Conservation (phyloP, 2,888 invertebrate species). For the Boloria euphrosyne region DNA sequence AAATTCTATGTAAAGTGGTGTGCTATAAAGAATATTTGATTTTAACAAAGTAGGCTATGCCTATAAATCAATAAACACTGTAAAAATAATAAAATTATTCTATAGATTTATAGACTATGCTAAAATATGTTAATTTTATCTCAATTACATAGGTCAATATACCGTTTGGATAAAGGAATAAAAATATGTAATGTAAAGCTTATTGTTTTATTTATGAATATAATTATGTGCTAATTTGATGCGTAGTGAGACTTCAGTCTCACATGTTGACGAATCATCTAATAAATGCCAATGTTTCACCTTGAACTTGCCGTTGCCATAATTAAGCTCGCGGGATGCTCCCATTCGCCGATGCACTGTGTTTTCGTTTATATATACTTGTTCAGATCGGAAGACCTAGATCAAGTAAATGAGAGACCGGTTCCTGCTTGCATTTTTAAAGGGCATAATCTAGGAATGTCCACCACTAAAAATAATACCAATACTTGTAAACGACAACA, state of each 20-base stretch:
- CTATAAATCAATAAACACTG: no score
- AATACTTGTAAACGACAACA: constrained; percentile 26
- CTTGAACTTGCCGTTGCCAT: constrained; percentile 70
- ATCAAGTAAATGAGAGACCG: constrained; percentile 63
- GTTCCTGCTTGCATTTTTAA: constrained; percentile 61
- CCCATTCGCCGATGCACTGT: constrained; percentile 50
- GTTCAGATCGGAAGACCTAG: constrained; percentile 50
- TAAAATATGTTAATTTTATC: no score
- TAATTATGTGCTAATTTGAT: constrained; percentile 29
- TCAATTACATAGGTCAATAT: not conserved
- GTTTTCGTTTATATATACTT: constrained; percentile 50
- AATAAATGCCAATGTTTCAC: constrained; percentile 78
- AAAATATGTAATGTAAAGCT: constrained; percentile 6
- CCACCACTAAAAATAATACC: constrained; percentile 46
- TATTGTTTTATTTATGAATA: constrained; percentile 27
- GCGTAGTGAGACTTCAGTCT: constrained; percentile 35
- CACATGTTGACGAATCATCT: constrained; percentile 69
- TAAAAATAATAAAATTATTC: no score
- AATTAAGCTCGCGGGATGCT: constrained; percentile 62
- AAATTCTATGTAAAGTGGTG: no score
- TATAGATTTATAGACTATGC: no score
- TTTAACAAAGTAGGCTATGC: no score
- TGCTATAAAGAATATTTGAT: no score
- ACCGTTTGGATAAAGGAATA: not conserved
- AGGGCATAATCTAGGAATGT: constrained; percentile 53